Percentiles rank a stretch among this genome's conserved stretches.
phyloP scores from a whole-genome alignment of 1,140 invertebrate genomes.

The Patella vulgata region DNA sequence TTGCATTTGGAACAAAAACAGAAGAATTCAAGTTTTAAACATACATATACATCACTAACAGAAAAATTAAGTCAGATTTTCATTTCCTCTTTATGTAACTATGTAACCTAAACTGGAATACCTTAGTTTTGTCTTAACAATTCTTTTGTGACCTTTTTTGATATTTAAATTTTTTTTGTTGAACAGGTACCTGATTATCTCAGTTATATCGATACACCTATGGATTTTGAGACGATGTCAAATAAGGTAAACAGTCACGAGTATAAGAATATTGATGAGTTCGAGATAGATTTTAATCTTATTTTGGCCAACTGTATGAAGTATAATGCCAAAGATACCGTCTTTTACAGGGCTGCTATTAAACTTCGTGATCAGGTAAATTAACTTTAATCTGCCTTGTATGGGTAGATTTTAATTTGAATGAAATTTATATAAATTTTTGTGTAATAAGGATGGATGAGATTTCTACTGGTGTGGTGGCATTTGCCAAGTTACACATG shows the following conservation, averaged over 20 bases:
- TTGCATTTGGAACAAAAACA: no score
- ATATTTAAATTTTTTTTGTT: not conserved
- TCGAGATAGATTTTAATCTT: constrained; percentile 90
- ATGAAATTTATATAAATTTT: no score
- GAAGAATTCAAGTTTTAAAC: no score
- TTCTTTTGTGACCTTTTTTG: no score
- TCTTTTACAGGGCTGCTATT: constrained; percentile 82
- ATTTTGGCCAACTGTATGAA: constrained; percentile 95
- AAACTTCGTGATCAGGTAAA: constrained; percentile 84
- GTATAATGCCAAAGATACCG: constrained; percentile 94
- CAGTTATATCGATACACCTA: constrained; percentile 90
- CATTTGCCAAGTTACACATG: no score
- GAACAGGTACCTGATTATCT: constrained; percentile 88
- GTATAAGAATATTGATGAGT: constrained; percentile 81
- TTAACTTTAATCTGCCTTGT: not conserved
- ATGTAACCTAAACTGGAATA: no score
- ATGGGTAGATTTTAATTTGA: not conserved
- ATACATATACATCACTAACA: no score
- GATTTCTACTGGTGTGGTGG: no score
- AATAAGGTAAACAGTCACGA: constrained; percentile 79
- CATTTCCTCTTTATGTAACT: no score
- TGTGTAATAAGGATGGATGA: no score
- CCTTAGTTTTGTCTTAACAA: no score
- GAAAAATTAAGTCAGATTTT: no score
- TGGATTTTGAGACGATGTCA: constrained; percentile 95